These are phyloP conservation scores for Sebastes kiyomatsui DNA, from an alignment of 2,797 vertebrate species.

Conservation along the genomic window DNA sequence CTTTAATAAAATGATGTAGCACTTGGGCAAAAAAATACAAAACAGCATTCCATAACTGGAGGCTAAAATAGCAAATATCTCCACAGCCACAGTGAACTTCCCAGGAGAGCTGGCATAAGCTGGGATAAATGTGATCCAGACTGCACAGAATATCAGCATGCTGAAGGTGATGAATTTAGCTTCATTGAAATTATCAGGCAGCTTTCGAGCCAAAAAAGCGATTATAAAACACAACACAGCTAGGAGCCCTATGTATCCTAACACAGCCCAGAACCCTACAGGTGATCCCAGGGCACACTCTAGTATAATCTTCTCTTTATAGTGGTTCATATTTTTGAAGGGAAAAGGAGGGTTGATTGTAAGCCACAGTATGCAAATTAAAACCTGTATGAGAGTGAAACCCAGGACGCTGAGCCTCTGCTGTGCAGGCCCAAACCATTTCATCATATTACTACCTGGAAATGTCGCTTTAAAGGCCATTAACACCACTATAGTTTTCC, in stretches of 20 bases:
- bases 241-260: conserved; percentile 80
- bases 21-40: conserved; percentile 84
- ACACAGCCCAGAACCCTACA: conserved; percentile 79
- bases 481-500: conserved; percentile 82
- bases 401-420: conserved; percentile 79
- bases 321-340: conserved; percentile 69
- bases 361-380: conserved; percentile 81
- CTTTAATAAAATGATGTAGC: conserved; percentile 81
- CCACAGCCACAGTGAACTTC: conserved; percentile 83
- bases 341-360: conserved; percentile 77
- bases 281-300: conserved; percentile 80
- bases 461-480: conserved; percentile 82
- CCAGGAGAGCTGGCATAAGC: conserved; percentile 84
- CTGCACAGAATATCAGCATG: conserved; percentile 83
- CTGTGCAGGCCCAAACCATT: conserved; percentile 81
- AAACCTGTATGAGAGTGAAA: conserved; percentile 78
- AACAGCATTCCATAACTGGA: conserved; percentile 81
- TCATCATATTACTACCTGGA: conserved; percentile 77
- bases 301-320: conserved; percentile 78
- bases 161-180: conserved; percentile 83
- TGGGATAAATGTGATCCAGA: conserved; percentile 84
- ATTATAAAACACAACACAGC: conserved; percentile 80
- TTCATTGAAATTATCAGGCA: conserved; percentile 83
- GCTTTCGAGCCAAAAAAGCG: conserved; percentile 79
- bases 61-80: conserved; percentile 84